Evolutionary conservation across 2,888 invertebrate genomes (phyloP).

Genomic region (Amphipoea oculea): DNA sequence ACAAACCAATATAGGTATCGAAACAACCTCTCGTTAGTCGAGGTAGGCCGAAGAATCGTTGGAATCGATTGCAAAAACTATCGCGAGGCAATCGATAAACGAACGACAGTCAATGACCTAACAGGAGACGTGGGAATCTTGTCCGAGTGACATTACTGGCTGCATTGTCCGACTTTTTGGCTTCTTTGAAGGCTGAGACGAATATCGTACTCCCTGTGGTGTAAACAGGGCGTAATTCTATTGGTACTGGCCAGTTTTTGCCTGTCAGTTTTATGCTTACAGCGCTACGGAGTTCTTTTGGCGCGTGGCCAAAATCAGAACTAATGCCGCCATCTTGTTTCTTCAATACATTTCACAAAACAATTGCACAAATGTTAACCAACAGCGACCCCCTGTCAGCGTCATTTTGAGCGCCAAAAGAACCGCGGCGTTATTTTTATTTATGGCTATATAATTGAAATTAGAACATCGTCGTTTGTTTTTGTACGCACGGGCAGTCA

Average conservation of each 20-base stretch:
- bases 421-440: neutral
- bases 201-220: conserved; percentile 37
- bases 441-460: neutral
- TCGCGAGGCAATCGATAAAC: conserved; percentile 78
- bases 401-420: neutral
- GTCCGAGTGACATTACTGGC: conserved; percentile 76
- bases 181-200: conserved; percentile 44
- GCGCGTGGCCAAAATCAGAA: neutral
- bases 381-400: neutral
- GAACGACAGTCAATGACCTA: conserved; percentile 83
- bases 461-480: neutral
- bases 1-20: conserved; percentile 43
- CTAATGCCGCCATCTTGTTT: neutral
- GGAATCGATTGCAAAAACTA: conserved; percentile 82
- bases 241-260: neutral
- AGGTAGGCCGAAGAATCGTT: conserved; percentile 75
- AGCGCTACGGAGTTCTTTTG: neutral
- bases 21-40: conserved; percentile 78
- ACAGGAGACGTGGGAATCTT: conserved; percentile 84
- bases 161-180: conserved; percentile 61
- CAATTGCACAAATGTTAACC: neutral
- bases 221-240: conserved; percentile 32
- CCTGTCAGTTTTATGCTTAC: neutral
- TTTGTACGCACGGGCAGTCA: neutral
- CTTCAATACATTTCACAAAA: neutral